Evolutionary conservation across 2,888 invertebrate genomes (phyloP).

Genomic region (Steromphala cineraria): DNA sequence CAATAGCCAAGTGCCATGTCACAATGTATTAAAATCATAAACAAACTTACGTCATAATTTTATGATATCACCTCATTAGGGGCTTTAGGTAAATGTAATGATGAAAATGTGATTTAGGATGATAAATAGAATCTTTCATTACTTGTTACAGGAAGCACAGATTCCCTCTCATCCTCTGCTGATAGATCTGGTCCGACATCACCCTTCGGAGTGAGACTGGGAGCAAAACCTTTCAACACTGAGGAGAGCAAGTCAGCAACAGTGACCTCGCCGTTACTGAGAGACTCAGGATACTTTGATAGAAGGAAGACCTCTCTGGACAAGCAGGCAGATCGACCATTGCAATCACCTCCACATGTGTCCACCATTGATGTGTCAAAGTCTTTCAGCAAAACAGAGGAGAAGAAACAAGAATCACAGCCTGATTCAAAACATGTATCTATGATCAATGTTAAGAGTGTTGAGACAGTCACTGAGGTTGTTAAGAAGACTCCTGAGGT

Average conservation of each 20-base stretch:
- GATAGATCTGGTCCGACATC: slow-evolving; percentile 15
- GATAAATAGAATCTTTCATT: neutral
- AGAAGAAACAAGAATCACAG: neutral
- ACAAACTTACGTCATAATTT: no score
- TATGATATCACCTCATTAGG: no score
- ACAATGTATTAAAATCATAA: no score
- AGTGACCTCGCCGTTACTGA: slow-evolving; percentile 5
- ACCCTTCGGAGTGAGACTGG: slow-evolving; percentile 12
- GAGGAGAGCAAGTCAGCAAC: slow-evolving; percentile 8
- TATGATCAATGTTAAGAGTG: neutral
- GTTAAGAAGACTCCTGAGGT: neutral
- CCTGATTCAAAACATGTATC: neutral
- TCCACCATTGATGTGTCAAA: slow-evolving; percentile 2
- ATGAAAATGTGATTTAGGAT: no score
- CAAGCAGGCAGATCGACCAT: neutral
- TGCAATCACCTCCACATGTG: neutral
- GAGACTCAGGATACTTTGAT: neutral
- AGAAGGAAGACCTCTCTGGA: neutral
- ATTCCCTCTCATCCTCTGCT: neutral
- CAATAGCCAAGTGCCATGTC: no score
- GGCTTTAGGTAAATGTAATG: no score
- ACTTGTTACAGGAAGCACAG: neutral
- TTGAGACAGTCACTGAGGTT: neutral
- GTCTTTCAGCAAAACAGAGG: neutral
- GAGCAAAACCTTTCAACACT: slow-evolving; percentile 18